Percentiles rank a stretch among this genome's conserved stretches.
Evolutionary conservation across 1,140 invertebrate genomes (phyloP).

Genomic region (Philopotamus ludificatus): DNA sequence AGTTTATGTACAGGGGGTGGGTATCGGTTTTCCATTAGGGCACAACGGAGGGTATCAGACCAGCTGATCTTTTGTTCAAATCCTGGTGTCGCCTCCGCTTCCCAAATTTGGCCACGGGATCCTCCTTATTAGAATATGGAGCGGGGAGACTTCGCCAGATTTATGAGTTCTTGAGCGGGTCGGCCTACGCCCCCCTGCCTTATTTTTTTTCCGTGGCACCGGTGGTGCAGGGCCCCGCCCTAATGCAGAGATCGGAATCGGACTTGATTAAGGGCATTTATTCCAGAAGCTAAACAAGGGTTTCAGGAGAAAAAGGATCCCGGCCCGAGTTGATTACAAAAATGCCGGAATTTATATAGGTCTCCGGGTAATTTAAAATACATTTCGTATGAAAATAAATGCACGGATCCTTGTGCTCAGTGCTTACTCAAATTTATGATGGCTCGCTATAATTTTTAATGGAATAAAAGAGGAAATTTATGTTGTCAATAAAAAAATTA

Average conservation of each 20-base stretch:
- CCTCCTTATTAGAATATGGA: constrained; percentile 8
- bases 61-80: neutral
- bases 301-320: neutral
- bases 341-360: neutral
- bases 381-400: no score
- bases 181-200: neutral
- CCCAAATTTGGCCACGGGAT: neutral
- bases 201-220: constrained; percentile 1
- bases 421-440: no score
- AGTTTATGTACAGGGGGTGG: no score
- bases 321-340: neutral
- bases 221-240: neutral
- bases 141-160: neutral
- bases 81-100: neutral
- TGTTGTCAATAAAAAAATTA: no score
- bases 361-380: neutral
- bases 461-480: no score
- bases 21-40: neutral
- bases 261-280: constrained; percentile 28
- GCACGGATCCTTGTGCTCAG: no score
- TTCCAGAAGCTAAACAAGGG: constrained; percentile 9
- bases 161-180: constrained; percentile 7
- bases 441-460: no score
- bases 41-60: neutral
- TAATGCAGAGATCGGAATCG: constrained; percentile 19